Conservation (phyloP, 2,113 vertebrate genomes). For the Actinemys pallida region DNA sequence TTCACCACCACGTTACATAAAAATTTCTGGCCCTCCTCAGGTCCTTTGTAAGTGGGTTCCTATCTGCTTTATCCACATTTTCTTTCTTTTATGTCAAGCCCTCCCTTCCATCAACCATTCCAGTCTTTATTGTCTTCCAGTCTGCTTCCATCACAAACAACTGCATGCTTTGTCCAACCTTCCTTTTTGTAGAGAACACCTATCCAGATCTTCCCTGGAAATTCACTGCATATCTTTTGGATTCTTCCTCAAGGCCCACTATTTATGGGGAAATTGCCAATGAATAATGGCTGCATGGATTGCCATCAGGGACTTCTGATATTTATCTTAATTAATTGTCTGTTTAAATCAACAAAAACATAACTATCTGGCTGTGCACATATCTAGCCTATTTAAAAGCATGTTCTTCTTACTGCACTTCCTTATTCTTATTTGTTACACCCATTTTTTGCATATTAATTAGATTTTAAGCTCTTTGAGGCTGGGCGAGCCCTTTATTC, state of each 20-base stretch:
- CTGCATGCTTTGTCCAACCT: not conserved
- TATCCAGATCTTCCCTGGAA: not conserved
- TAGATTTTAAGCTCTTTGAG: not conserved
- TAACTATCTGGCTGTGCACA: not conserved
- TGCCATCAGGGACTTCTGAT: not conserved
- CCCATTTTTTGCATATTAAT: not conserved
- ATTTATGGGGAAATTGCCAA: not conserved
- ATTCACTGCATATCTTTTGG: not conserved
- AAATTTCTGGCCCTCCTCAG: not conserved
- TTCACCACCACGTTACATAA: not conserved
- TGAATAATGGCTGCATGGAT: not conserved
- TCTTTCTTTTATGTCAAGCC: constrained; percentile 34
- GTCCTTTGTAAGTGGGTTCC: not conserved
- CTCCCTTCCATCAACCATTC: not conserved
- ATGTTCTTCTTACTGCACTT: not conserved
- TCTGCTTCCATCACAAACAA: not conserved
- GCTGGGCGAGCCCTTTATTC: not conserved
- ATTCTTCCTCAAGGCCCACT: not conserved
- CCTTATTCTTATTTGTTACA: not conserved
- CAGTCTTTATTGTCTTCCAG: not conserved
- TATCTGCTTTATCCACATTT: not conserved
- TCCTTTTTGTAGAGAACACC: not conserved
- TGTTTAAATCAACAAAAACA: not conserved
- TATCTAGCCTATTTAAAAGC: not conserved
- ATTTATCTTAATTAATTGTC: not conserved